Evolutionary conservation across 2,888 invertebrate species (phyloP), one percentile per base, ranked within the genome.

Genomic region (Crematogaster levior): DNA sequence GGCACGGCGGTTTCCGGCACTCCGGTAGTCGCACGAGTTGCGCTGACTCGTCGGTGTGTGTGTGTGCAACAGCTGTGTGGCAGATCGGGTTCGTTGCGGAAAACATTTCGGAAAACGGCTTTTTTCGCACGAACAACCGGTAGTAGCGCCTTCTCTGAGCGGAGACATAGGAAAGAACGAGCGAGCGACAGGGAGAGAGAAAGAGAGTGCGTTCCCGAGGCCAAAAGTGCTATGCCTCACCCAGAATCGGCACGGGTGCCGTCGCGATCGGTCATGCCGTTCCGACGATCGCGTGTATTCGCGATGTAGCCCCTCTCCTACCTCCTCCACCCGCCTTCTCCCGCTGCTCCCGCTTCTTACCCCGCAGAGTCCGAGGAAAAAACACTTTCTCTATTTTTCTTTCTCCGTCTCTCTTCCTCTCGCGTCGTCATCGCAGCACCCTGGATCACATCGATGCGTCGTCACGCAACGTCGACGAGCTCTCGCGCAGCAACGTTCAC

Each of bases 391-490:
- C 27, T n/a, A n/a, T n/a, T n/a, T 34, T 4, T 34, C n/a, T 46
- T 6, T n/a, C n/a, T n/a, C n/a, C n/a, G n/a, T 34, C 34, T 27
- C 0, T 27, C 58, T 56, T 30, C 43, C 58, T 34, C 9, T 30
- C 34, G 63, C 21, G 48, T 21, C 4, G 18, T 51, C 27, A 27
- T 53, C 40, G 15, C 40, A 66, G 37, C 27, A 66, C 18, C 30
- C 70, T 48, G 56, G 48, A 37, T 88, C 83, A 83, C 89, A 90
- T 90, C 90, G 90, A 90, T 90, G 90, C 82, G 81, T 85, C 84
- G 84, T 82, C 81, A 75, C 73, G 43, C 46, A n/a, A 74, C 83
- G 56, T 82, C 73, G 81, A 83, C 79, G 83, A 79, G 66, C 79
- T 85, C 86, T 87, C 79, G 70, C 74, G 82, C 82, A 84, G 82